Conservation (phyloP, 2,113 vertebrate genomes). For the Dermatemys mawii region DNA sequence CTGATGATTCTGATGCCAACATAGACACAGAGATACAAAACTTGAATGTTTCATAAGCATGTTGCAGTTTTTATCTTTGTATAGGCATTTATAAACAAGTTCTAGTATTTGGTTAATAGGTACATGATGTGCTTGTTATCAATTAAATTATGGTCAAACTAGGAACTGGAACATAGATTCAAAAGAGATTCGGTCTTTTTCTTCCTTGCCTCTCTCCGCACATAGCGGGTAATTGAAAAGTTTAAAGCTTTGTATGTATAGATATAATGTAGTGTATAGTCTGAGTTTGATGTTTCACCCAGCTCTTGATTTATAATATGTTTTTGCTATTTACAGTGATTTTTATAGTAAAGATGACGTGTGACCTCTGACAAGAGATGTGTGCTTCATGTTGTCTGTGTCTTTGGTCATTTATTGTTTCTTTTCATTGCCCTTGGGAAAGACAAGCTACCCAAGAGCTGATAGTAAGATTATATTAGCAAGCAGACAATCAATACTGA, state of each 20-base stretch:
- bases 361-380: background rate
- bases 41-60: background rate
- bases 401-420: background rate
- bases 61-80: background rate
- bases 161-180: slow-evolving; percentile 12
- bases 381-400: background rate
- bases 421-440: background rate
- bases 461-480: rapidly evolving
- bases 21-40: background rate
- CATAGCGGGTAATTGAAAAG: slow-evolving; percentile 21
- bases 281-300: background rate
- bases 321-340: background rate
- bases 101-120: background rate
- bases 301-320: background rate
- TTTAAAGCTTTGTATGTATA: background rate
- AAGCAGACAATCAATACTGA: background rate
- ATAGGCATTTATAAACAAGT: background rate
- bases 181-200: background rate
- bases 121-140: background rate
- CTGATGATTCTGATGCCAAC: background rate
- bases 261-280: background rate
- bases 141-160: background rate
- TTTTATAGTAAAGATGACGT: background rate
- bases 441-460: background rate
- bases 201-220: slow-evolving; percentile 15